Conservation (phyloP, 2,797 vertebrate genomes). For the Cirrhinus mrigala region DNA sequence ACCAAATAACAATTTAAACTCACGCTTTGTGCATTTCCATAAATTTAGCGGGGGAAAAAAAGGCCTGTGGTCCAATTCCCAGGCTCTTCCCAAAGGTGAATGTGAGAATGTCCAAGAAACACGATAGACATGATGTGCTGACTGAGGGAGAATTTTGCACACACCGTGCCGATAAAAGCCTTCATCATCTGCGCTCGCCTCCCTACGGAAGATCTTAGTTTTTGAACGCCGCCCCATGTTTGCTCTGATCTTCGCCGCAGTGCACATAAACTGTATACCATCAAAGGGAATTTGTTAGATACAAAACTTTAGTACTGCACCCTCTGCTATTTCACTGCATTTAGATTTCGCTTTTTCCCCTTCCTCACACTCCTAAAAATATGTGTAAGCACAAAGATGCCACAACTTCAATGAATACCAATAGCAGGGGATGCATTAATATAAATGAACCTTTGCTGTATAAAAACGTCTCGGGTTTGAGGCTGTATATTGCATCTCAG, state of each 20-base stretch:
- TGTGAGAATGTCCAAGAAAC: not conserved
- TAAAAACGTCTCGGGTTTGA: conserved; percentile 14
- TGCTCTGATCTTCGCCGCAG: conserved; percentile 34
- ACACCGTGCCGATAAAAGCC: not conserved
- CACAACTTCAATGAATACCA: conserved; percentile 50
- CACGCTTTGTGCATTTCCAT: conserved; percentile 30
- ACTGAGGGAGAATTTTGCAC: conserved; percentile 4
- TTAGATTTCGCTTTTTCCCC: conserved; percentile 30
- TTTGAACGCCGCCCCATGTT: not conserved
- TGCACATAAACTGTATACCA: conserved; percentile 28
- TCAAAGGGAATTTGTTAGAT: conserved; percentile 55
- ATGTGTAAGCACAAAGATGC: conserved; percentile 8
- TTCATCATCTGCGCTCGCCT: not conserved
- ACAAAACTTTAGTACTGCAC: conserved; percentile 24
- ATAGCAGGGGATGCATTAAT: conserved; percentile 40
- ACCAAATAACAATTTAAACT: conserved; percentile 42
- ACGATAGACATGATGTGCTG: conserved; percentile 25
- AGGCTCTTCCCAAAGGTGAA: conserved; percentile 23
- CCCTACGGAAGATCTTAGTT: conserved; percentile 6
- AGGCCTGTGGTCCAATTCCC: not conserved
- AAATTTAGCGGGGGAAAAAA: conserved; percentile 4
- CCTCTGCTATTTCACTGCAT: conserved; percentile 25
- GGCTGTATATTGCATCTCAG: conserved; percentile 16
- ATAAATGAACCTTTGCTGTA: conserved; percentile 43
- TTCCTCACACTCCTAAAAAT: conserved; percentile 20